Percentiles rank a stretch among this genome's conserved stretches.
phyloP scores from a whole-genome alignment of 2,888 invertebrate genomes.

The Catonia carolina region DNA sequence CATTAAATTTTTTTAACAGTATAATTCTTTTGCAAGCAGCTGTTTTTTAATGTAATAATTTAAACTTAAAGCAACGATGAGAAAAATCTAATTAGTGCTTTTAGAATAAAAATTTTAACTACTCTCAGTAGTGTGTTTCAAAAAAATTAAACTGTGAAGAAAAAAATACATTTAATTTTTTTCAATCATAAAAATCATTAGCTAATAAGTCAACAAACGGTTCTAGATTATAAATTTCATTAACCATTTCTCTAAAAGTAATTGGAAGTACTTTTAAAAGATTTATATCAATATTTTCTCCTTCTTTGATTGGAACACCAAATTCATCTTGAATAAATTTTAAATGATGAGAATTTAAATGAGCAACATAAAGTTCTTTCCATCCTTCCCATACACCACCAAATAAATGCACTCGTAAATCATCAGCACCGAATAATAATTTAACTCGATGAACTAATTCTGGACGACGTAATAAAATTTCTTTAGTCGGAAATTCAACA shows the following conservation, averaged over 20 bases:
- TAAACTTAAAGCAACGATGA: too few relatives aligned
- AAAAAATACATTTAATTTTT: too few relatives aligned
- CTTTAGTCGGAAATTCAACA: background rate
- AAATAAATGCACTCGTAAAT: background rate
- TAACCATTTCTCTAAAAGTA: background rate
- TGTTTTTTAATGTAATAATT: too few relatives aligned
- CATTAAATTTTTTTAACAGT: too few relatives aligned
- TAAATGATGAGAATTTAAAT: background rate
- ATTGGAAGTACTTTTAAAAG: too few relatives aligned
- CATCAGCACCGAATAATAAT: background rate
- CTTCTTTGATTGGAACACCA: background rate
- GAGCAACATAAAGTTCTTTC: background rate
- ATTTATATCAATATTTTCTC: background rate
- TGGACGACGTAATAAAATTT: background rate
- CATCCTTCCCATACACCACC: background rate
- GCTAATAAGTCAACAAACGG: too few relatives aligned
- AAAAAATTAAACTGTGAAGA: too few relatives aligned
- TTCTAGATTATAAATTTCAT: background rate
- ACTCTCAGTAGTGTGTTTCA: too few relatives aligned
- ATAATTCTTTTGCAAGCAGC: too few relatives aligned
- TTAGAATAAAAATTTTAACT: too few relatives aligned
- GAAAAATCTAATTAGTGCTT: too few relatives aligned
- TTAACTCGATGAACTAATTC: background rate
- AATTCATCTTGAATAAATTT: background rate
- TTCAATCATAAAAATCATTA: too few relatives aligned